Evolutionary conservation across 2,113 vertebrate genomes (phyloP).

Genomic region (Rostratula benghalensis): DNA sequence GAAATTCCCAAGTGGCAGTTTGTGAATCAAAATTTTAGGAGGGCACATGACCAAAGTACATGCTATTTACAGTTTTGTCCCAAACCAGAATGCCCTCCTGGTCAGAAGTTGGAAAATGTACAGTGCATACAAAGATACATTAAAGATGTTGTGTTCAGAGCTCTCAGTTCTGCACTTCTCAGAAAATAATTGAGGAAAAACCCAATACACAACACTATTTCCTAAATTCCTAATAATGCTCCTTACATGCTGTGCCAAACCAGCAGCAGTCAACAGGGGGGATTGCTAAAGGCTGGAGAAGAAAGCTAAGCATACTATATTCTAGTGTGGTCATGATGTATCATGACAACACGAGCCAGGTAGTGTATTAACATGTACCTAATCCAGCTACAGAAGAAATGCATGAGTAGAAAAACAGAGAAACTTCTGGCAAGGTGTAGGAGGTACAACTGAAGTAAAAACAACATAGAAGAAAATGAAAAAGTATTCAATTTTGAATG

Average conservation of each 20-base stretch:
- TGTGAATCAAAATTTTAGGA: not conserved
- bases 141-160: not conserved
- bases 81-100: not conserved
- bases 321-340: not conserved
- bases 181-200: not conserved
- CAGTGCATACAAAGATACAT: not conserved
- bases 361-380: not conserved
- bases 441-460: not conserved
- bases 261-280: not conserved
- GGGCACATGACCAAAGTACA: not conserved
- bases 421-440: not conserved
- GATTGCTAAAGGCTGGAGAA: not conserved
- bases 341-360: not conserved
- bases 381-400: not conserved
- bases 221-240: not conserved
- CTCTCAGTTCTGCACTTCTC: not conserved
- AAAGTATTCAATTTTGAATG: not conserved
- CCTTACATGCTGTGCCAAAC: not conserved
- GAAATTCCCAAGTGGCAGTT: not conserved
- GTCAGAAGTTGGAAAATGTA: not conserved
- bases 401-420: not conserved
- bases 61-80: not conserved
- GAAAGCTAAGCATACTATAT: not conserved
- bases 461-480: not conserved
- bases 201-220: not conserved